Evolutionary conservation across 2,113 vertebrate species (phyloP), one percentile per base, ranked within the genome.

Genomic region (Chaetops frenatus): DNA sequence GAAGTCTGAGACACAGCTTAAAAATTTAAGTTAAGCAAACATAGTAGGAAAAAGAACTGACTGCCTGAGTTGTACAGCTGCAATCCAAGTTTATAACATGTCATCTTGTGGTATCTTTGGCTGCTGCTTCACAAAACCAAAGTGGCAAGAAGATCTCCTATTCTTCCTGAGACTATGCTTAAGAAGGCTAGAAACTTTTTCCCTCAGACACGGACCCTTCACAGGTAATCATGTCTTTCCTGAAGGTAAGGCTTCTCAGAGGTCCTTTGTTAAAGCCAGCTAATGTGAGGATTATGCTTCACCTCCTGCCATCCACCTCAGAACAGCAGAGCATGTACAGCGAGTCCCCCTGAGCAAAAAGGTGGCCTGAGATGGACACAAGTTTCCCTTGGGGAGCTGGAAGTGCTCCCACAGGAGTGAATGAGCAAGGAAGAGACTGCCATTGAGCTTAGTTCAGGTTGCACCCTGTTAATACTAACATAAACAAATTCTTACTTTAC

Each of bases 281-380:
- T 65, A 42, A 38, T 29, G 71, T 44, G 35, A 82, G 36, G 42
- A 77, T 54, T 17, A 23, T 16, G 17, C 38, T 62, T 44, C 10
- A 29, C 9, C 7, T 31, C 4, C 31, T 42, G 42, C n/a, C 67
- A 42, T 33, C 33, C 56, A 45, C 23, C 42, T 54, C 57, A 67
- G 35, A 86, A 57, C 6, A 44, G 24, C 15, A 16, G 24, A 16
- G 16, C 36, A 57, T 0, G 0, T 7, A 35, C 25, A 45, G 22
- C 0, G 0, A 58, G 31, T 16, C 42, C 25, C n/a, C 42, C 48
- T 56, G 3, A 44, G 61, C 1, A 1, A 50, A 60, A 51, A 7
- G 9, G 42, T 23, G 50, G 29, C 24, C 70, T 29, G 33, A 87
- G n/a, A 44, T 6, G 12, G 44, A 40, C 60, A 51, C 21, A 53